phyloP scores from a whole-genome alignment of 2,888 invertebrate species.

The Trissoscelio sp. region DNA sequence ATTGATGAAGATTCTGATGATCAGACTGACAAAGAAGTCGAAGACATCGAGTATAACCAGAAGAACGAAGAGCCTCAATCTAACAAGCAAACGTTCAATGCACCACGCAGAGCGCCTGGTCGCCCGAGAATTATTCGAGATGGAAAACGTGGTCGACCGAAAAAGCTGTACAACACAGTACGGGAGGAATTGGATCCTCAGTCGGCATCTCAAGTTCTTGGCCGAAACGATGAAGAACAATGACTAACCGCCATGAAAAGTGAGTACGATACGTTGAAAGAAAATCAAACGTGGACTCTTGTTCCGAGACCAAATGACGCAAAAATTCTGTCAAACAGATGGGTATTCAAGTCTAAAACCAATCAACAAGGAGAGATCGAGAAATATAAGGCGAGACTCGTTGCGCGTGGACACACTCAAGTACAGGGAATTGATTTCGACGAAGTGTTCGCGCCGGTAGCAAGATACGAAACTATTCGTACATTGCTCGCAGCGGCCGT shows the following conservation, averaged over 20 bases:
- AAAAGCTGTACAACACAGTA: background rate
- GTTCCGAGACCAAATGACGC: conserved; percentile 47
- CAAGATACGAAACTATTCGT: conserved; percentile 68
- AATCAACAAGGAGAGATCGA: conserved; percentile 53
- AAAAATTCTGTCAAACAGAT: conserved; percentile 58
- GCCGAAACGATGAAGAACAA: conserved; percentile 24
- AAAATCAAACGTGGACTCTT: conserved; percentile 66
- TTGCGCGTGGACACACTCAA: conserved; percentile 67
- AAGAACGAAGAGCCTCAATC: background rate
- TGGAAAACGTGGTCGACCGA: background rate
- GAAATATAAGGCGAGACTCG: conserved; percentile 68
- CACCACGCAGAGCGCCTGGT: background rate
- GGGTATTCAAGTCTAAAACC: conserved; percentile 64
- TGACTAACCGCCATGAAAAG: conserved; percentile 66
- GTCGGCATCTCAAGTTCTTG: conserved; percentile 33
- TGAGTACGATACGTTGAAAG: conserved; percentile 59
- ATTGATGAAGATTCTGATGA: background rate
- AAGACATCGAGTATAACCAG: background rate
- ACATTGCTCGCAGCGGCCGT: conserved; percentile 65
- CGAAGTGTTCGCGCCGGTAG: conserved; percentile 70
- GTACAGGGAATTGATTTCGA: conserved; percentile 61
- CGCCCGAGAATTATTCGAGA: background rate
- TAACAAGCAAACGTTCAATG: background rate
- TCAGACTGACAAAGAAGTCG: background rate
- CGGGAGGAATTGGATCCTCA: conserved; percentile 13